Base-by-base conservation (phyloP, 2,113 vertebrate genomes). In the Myiozetetes cayanensis region DNA sequence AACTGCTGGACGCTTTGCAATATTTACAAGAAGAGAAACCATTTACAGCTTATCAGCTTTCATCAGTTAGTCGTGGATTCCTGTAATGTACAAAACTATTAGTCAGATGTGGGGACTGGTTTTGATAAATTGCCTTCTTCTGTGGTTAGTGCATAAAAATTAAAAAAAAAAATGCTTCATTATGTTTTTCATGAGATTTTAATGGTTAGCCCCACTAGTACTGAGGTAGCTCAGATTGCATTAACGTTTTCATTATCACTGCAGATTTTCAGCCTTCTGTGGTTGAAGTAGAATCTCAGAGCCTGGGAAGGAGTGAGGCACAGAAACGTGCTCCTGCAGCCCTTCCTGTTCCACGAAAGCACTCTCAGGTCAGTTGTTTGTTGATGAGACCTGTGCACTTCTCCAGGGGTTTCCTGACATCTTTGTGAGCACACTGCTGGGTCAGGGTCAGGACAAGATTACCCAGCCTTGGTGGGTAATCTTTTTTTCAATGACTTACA, bases 81-180 rank as follows among this genome's bases (percentile, higher is more conserved):
- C 62, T 95, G 62, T 90, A 94, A 96, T 90, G 77, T 63, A 80
- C 89, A 90, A 82, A 89, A 87, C 85, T 94, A 79, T 95, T 97
- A 91, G 78, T 91, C 87, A 93, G 81, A 92, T 44, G 62, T 72
- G 80, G 70, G 80, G 94, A 85, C 72, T 87, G 75, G 82, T 68
- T 96, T 94, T 97, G 96, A 97, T 94, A 79, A 96, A 97, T 95
- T 92, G 44, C 90, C 53, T 35, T 31, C 76, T 93, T 86, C 80
- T 79, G 65, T 93, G 89, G 86, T 77, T 92, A 77, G 87, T 85
- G 63, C 77, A 89, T 87, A 83, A 91, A 94, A 81, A 28, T 67
- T 23, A 30, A 22, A 37, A 39, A 67, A 46, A 73, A 33, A n/a
- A 22, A 87, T 3, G 55, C 89, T 93, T 96, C 90, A 93, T 96